Evolutionary conservation across 2,888 invertebrate species (phyloP).

Genomic region (Tetragnatha montana): DNA sequence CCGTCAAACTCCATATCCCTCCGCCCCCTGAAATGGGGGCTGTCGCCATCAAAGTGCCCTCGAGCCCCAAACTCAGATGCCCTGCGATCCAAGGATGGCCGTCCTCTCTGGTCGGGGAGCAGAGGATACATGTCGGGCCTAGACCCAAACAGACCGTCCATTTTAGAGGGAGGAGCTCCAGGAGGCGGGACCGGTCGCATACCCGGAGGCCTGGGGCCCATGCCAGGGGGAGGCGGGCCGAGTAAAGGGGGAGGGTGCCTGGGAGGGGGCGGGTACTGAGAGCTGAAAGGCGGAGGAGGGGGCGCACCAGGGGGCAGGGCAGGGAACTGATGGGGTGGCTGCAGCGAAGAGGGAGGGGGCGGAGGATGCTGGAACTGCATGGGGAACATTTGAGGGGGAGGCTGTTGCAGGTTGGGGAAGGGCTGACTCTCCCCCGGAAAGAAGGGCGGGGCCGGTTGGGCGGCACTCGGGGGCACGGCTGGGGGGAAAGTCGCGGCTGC

Average conservation of each 20-base stretch:
- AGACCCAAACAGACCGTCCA: not conserved
- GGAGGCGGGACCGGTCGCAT: conserved; percentile 16
- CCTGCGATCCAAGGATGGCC: not conserved
- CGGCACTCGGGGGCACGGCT: conserved; percentile 55
- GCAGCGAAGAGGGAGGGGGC: not conserved
- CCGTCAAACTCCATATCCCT: conserved; percentile 47
- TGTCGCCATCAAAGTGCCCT: conserved; percentile 27
- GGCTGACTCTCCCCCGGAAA: conserved; percentile 32
- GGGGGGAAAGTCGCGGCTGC: conserved; percentile 36
- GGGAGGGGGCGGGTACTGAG: conserved; percentile 44
- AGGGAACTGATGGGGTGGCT: conserved; percentile 42
- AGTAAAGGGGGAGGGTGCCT: conserved; percentile 62
- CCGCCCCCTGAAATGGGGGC: conserved; percentile 8
- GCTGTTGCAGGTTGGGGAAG: conserved; percentile 62
- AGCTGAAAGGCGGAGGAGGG: conserved; percentile 46
- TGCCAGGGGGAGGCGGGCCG: conserved; percentile 72
- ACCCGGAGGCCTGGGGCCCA: not conserved
- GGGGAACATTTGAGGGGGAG: conserved; percentile 65
- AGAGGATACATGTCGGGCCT: conserved; percentile 22
- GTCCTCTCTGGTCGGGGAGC: conserved; percentile 25
- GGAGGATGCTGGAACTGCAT: conserved; percentile 25
- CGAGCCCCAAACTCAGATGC: conserved; percentile 21
- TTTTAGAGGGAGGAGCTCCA: not conserved
- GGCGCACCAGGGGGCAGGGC: conserved; percentile 66
- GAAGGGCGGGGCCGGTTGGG: conserved; percentile 56